Percentiles rank a stretch among this genome's conserved stretches.
phyloP scores from a whole-genome alignment of 2,888 invertebrate genomes.

The Drosophila paranaensis region DNA sequence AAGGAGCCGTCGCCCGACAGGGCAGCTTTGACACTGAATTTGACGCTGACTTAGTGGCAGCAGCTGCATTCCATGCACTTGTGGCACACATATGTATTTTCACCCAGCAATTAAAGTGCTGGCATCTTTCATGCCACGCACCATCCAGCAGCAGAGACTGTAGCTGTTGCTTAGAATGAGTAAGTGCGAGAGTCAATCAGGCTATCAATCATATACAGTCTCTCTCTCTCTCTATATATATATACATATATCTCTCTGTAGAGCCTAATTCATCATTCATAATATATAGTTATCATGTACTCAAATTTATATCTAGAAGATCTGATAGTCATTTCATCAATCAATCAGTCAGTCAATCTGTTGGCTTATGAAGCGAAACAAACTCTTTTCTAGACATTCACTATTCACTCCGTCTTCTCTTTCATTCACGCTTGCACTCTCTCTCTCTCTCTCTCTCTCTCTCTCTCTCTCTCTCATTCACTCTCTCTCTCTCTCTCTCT shows the following conservation, averaged over 20 bases:
- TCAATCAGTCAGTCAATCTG: neutral
- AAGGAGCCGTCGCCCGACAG: conserved; percentile 6
- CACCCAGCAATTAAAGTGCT: conserved; percentile 59
- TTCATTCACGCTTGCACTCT: no score
- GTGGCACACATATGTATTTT: conserved; percentile 75
- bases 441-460: no score
- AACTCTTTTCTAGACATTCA: no score
- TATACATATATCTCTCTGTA: no score
- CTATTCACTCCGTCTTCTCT: neutral
- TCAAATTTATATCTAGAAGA: no score
- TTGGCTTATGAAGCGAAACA: neutral
- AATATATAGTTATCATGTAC: no score
- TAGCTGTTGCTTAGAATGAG: neutral
- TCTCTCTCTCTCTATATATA: no score
- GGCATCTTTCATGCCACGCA: conserved; percentile 7
- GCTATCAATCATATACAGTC: no score
- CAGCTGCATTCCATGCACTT: conserved; percentile 44
- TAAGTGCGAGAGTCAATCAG: neutral
- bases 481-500: no score
- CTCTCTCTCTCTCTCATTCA: no score
- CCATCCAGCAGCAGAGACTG: neutral
- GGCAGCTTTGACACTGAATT: conserved; percentile 21
- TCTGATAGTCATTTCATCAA: no score
- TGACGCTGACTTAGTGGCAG: conserved; percentile 23
- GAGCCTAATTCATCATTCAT: no score